Conservation (phyloP, 2,797 vertebrate species). For the Melanotaenia nigrans region DNA sequence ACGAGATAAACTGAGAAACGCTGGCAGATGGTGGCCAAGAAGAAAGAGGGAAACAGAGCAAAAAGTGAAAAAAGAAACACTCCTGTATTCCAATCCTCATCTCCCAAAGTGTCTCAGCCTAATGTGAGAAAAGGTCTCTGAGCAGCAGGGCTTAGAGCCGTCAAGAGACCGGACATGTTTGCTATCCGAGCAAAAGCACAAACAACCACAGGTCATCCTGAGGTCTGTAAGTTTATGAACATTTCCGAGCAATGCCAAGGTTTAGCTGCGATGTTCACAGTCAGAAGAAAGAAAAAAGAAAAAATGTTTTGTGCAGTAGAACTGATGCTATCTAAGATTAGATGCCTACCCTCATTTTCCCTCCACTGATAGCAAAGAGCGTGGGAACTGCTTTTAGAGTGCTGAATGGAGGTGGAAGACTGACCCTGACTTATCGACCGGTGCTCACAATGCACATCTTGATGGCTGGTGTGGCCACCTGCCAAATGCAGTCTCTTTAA, state of each 20-base stretch:
- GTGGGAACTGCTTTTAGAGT: constrained; percentile 71
- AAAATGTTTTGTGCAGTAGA: constrained; percentile 27
- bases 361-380: constrained; percentile 57
- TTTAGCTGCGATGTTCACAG: constrained; percentile 10
- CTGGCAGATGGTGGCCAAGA: not conserved
- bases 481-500: constrained; percentile 41
- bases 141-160: constrained; percentile 30
- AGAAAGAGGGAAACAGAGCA: constrained; percentile 8
- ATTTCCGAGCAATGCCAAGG: not conserved
- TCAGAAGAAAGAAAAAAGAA: constrained; percentile 7
- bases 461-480: constrained; percentile 43
- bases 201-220: constrained; percentile 24
- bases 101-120: constrained; percentile 42
- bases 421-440: constrained; percentile 68
- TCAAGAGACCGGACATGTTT: constrained; percentile 46
- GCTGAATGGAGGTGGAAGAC: constrained; percentile 49
- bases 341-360: constrained; percentile 42
- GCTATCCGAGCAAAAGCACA: constrained; percentile 22
- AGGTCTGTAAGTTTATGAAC: constrained; percentile 9
- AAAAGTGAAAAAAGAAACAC: constrained; percentile 29
- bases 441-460: constrained; percentile 39
- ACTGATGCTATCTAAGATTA: constrained; percentile 32
- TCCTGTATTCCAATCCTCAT: constrained; percentile 56
- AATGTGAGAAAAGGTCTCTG: constrained; percentile 45
- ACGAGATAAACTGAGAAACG: not conserved